Base-by-base conservation (phyloP, 2,113 vertebrate genomes). In the Eleginops maclovinus region DNA sequence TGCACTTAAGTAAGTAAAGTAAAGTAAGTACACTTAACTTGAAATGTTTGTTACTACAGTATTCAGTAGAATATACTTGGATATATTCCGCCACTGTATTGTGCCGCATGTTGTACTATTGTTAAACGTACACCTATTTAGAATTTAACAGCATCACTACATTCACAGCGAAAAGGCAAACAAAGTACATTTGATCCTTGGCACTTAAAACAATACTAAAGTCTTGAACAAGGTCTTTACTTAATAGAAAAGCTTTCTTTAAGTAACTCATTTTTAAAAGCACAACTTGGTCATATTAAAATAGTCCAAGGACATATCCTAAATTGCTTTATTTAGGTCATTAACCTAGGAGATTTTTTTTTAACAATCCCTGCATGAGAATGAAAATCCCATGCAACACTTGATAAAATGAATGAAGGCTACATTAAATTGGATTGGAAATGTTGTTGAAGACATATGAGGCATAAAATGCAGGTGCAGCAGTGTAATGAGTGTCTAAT, bases 401-500 rank as follows among this genome's bases (percentile, higher is more conserved):
- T 56, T 49, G 28, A 56, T 63, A 53, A 60, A 78, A 80, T 56
- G 54, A 74, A 81, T 67, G 54, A n/a, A 69, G 54, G 31, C 51
- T 24, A 41, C 7, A n/a, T 55, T 54, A 70, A 79, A 73, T 63
- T 40, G 44, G 17, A 47, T 73, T 26, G 21, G 22, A 26, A 26
- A 24, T 53, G 67, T 51, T 62, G 26, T 13, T 49, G 36, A 44
- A 72, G 47, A 79, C 46, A 50, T 56, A 61, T 46, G 55, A 84
- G 46, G 41, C 70, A 67, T 51, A 41, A 47, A 71, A 67, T 66
- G 21, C 80, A 82, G 40, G 64, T 50, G 60, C 71, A 76, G 72
- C 54, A 68, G 22, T 36, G 49, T 74, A 86, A 89, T 69, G 61
- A 77, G 50, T 15, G 17, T 62, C 55, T 69, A 61, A 73, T 72